Conservation (phyloP, 2,797 vertebrate genomes). For the Tapirus indicus region DNA sequence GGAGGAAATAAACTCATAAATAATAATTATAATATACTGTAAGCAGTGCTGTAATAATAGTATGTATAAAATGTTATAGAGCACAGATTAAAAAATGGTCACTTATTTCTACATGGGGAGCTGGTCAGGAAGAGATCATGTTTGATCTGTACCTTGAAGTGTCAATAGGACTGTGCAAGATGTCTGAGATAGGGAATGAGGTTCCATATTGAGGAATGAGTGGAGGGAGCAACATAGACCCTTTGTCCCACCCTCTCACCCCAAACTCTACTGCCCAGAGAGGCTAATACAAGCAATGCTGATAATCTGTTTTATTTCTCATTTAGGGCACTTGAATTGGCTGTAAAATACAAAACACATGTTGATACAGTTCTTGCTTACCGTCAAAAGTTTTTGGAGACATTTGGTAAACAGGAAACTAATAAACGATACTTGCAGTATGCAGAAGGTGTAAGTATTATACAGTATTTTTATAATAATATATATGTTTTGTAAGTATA, state of each 20-base stretch:
- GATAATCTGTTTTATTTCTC: constrained; percentile 71
- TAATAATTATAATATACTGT: background rate
- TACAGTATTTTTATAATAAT: constrained; percentile 37
- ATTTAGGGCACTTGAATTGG: constrained; percentile 96
- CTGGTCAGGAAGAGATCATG: background rate
- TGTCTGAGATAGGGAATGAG: background rate
- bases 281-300: background rate
- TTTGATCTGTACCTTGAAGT: constrained; percentile 25
- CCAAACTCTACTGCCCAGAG: background rate
- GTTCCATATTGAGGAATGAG: background rate
- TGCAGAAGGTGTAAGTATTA: constrained; percentile 93
- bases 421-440: constrained; percentile 97
- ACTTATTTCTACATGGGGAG: constrained; percentile 15
- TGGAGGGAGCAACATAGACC: background rate
- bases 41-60: background rate
- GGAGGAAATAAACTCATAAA: background rate
- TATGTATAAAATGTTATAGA: background rate
- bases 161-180: background rate
- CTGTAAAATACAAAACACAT: constrained; percentile 98
- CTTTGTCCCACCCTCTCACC: background rate
- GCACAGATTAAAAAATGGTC: background rate
- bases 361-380: constrained; percentile 98
- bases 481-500: background rate
- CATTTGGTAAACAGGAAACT: constrained; percentile 95
- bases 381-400: constrained; percentile 94